These are phyloP conservation scores for Spisula subtruncata DNA, from an alignment of 2,888 invertebrate species.

Conservation along the genomic window DNA sequence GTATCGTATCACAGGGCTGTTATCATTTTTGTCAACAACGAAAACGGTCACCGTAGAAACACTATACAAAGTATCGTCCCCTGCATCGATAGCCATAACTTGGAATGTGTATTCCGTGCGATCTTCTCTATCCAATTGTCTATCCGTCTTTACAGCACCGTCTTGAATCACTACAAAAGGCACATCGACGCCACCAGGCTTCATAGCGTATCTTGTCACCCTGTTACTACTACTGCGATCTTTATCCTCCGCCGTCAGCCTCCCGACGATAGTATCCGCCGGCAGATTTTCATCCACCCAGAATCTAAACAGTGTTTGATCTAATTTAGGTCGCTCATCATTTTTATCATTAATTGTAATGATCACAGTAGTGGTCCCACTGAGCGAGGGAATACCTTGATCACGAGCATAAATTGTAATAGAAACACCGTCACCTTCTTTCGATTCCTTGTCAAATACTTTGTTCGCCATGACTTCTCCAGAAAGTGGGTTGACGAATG, in stretches of 20 bases:
- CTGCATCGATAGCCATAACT: constrained; percentile 81
- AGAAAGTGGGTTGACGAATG: constrained; percentile 92
- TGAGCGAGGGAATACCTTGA: constrained; percentile 90
- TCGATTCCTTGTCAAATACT: constrained; percentile 94
- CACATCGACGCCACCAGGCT: constrained; percentile 52
- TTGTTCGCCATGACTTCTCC: constrained; percentile 95
- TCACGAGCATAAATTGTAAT: constrained; percentile 96
- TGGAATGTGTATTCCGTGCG: constrained; percentile 77
- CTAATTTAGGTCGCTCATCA: constrained; percentile 97
- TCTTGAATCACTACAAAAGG: constrained; percentile 80
- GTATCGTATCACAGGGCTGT: constrained; percentile 80
- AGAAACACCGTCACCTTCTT: constrained; percentile 93
- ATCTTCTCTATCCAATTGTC: constrained; percentile 78
- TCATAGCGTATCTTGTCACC: constrained; percentile 57
- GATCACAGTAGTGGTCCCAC: constrained; percentile 90
- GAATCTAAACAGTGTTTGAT: constrained; percentile 96
- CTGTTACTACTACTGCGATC: constrained; percentile 96
- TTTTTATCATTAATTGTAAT: constrained; percentile 98
- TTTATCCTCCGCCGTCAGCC: constrained; percentile 96
- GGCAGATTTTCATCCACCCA: constrained; percentile 96
- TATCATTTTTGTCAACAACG: constrained; percentile 84
- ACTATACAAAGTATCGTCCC: constrained; percentile 72
- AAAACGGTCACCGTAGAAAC: constrained; percentile 78
- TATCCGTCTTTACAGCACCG: constrained; percentile 78
- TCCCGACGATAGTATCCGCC: constrained; percentile 95